Evolutionary conservation across 2,797 vertebrate genomes (phyloP).

Genomic region (Liasis olivaceus): DNA sequence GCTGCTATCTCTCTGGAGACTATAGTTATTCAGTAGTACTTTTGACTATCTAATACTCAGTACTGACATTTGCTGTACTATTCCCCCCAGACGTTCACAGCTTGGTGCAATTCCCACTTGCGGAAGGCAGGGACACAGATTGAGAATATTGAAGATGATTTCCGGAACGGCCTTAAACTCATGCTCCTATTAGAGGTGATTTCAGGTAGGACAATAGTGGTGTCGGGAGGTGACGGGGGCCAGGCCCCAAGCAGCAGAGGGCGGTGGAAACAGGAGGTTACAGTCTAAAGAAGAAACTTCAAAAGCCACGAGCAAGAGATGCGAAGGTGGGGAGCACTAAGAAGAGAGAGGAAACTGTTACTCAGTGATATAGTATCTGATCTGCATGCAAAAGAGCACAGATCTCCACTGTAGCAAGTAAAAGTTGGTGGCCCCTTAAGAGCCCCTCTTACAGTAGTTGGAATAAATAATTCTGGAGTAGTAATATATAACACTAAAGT

Average conservation of each 20-base stretch:
- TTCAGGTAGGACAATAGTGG: conserved; percentile 72
- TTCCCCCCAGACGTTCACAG: conserved; percentile 83
- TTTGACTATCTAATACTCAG: neutral
- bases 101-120: conserved; percentile 93
- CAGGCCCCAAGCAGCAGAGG: neutral
- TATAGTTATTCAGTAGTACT: neutral
- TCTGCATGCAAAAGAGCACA: neutral
- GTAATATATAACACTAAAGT: too few relatives aligned
- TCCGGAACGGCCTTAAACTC: conserved; percentile 90
- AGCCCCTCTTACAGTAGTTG: too few relatives aligned
- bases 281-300: too few relatives aligned
- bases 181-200: conserved; percentile 94
- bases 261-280: neutral
- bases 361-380: neutral
- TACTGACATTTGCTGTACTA: neutral
- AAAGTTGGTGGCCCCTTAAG: too few relatives aligned
- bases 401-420: neutral
- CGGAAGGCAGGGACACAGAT: conserved; percentile 91
- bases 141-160: conserved; percentile 91
- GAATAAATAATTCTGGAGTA: too few relatives aligned
- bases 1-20: neutral
- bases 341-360: neutral
- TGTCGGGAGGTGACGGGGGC: neutral
- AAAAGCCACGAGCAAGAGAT: too few relatives aligned
- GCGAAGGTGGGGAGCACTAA: too few relatives aligned